Conservation (phyloP, 2,797 vertebrate species). For the Simalia tracyae region DNA sequence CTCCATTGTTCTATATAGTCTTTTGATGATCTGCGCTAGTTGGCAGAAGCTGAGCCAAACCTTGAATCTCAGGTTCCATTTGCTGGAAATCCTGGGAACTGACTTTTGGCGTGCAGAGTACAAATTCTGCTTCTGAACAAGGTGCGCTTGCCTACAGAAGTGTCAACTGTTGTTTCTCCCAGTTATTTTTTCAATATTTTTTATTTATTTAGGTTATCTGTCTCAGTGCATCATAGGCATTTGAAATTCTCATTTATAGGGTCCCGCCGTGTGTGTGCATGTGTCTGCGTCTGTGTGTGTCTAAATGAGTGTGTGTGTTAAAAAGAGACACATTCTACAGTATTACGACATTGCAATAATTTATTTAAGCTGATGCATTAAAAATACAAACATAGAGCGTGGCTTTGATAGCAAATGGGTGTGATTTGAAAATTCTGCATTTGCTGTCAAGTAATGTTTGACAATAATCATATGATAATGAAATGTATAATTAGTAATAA, state of each 20-base stretch:
- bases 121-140: too few relatives aligned
- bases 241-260: conserved; percentile 50
- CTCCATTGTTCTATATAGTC: background rate
- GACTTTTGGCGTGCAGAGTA: background rate
- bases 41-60: background rate
- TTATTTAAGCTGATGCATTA: conserved; percentile 61
- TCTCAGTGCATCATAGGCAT: conserved; percentile 22
- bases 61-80: background rate
- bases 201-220: conserved; percentile 43
- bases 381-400: conserved; percentile 64
- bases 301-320: background rate
- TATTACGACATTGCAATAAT: conserved; percentile 52
- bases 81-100: background rate
- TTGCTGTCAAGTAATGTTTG: conserved; percentile 76
- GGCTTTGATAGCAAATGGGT: conserved; percentile 62
- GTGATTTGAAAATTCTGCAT: conserved; percentile 72
- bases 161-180: conserved; percentile 33
- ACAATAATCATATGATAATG: conserved; percentile 82
- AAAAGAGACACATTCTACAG: background rate
- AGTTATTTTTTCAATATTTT: background rate
- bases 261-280: background rate
- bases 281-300: background rate
- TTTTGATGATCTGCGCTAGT: background rate
- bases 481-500: conserved; percentile 84
- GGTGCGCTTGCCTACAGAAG: conserved; percentile 16